A percentile compares a stretch with the other conserved stretches of the same genome.
Evolutionary conservation across 2,113 vertebrate genomes (phyloP).

Genomic region (Microtus oregoni): DNA sequence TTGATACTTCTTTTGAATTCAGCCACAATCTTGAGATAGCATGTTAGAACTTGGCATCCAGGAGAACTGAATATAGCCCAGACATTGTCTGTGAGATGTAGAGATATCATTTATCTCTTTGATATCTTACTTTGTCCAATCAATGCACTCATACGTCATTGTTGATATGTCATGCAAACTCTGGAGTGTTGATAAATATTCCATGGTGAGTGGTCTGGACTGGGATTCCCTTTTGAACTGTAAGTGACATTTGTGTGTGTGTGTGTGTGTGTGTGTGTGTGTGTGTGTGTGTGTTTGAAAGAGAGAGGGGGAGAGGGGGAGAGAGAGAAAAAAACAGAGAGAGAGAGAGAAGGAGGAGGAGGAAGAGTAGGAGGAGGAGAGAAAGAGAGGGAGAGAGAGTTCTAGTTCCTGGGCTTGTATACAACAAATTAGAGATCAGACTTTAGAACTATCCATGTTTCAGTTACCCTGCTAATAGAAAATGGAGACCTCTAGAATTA

Average conservation of each 20-base stretch:
- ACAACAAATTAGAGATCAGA: not conserved
- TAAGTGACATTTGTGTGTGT: not conserved
- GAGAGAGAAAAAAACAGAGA: not conserved
- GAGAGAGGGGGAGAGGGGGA: not conserved
- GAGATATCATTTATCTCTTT: not conserved
- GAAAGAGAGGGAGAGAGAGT: too few relatives aligned
- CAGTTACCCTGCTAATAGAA: not conserved
- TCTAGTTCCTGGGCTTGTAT: too few relatives aligned
- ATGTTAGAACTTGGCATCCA: rapidly evolving
- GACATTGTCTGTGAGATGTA: not conserved
- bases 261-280: not conserved
- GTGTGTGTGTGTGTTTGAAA: not conserved
- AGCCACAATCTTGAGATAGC: not conserved
- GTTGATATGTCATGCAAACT: not conserved
- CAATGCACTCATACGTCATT: not conserved
- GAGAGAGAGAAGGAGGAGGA: too few relatives aligned
- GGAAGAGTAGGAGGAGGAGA: too few relatives aligned
- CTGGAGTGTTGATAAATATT: not conserved
- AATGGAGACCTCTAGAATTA: not conserved
- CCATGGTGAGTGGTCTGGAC: not conserved
- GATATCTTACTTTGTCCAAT: conserved; percentile 8
- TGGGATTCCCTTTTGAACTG: not conserved
- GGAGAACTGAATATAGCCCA: not conserved
- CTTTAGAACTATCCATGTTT: not conserved
- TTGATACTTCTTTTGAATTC: not conserved